These are phyloP conservation scores for Agrochola circellaris DNA, from an alignment of 2,888 invertebrate genomes.

Conservation along the genomic window DNA sequence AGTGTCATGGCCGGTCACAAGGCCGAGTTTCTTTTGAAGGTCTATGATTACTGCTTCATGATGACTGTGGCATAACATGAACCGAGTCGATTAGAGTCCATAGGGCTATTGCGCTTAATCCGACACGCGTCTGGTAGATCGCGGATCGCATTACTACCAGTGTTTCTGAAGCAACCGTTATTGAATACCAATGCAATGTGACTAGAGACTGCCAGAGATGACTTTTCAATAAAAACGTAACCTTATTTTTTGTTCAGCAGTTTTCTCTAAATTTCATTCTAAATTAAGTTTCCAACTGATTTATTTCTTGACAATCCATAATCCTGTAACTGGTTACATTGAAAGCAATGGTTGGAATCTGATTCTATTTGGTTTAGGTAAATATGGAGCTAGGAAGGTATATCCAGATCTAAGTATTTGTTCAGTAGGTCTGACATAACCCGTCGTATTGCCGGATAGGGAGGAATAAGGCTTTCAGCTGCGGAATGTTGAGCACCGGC, in stretches of 20 bases:
- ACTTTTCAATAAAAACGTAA: too few species aligned
- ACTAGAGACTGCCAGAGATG: not conserved
- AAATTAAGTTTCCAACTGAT: not conserved
- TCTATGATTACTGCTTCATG: not conserved
- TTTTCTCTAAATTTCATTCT: not conserved
- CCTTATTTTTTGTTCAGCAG: not conserved
- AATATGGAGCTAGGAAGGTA: not conserved
- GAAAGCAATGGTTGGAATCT: not conserved
- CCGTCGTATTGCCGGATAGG: not conserved
- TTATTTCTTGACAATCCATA: not conserved
- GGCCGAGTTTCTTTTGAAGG: constrained; percentile 5
- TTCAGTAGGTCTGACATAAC: not conserved
- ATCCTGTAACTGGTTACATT: not conserved
- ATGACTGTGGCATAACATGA: constrained; percentile 14
- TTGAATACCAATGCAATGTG: not conserved
- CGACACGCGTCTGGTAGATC: too few species aligned
- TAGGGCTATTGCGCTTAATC: too few species aligned
- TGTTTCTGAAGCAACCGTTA: not conserved
- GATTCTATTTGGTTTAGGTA: not conserved
- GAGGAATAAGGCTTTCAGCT: not conserved
- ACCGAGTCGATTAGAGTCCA: not conserved
- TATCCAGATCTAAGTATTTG: not conserved
- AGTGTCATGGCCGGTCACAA: constrained; percentile 41
- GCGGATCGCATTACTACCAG: too few species aligned
- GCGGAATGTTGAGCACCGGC: too few species aligned